Conservation (phyloP, 2,797 vertebrate species). For the Dendrocincla tyrannina region DNA sequence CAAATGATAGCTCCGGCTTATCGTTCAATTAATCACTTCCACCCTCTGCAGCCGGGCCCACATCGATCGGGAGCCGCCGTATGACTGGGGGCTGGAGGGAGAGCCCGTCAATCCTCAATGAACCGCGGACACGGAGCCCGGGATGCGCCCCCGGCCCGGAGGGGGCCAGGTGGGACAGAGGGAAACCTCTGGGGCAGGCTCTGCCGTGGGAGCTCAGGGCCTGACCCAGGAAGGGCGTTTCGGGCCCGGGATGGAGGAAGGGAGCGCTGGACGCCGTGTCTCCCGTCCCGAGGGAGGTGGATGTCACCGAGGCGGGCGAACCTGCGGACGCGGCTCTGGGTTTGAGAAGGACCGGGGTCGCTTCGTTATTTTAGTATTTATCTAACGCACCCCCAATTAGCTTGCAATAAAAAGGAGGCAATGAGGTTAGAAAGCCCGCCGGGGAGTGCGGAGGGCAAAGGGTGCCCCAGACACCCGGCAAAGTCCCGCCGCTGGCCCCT, state of each 20-base stretch:
- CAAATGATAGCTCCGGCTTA: constrained; percentile 83
- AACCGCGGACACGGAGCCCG: not conserved
- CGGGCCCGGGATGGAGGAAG: not conserved
- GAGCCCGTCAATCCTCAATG: not conserved
- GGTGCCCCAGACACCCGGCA: no score
- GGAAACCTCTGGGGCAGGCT: not conserved
- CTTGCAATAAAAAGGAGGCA: not conserved
- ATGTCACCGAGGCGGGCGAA: not conserved
- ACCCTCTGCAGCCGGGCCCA: constrained; percentile 62
- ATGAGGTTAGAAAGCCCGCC: accelerated
- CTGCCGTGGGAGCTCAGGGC: accelerated
- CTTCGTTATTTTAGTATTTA: not conserved
- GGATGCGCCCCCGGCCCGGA: not conserved
- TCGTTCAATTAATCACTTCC: constrained; percentile 84
- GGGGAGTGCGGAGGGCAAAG: no score
- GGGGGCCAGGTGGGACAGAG: not conserved
- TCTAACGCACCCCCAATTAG: not conserved
- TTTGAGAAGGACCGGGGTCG: not conserved
- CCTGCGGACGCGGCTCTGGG: not conserved
- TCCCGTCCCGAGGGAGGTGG: not conserved
- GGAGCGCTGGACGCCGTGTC: not conserved
- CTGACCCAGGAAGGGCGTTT: accelerated
- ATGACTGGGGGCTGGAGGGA: not conserved
- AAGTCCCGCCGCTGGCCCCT: not conserved
- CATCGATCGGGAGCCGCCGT: constrained; percentile 49